Percentiles rank a stretch among this genome's conserved stretches.
These are phyloP conservation scores for Eupithecia exiguata DNA, from an alignment of 2,888 invertebrate species.

Conservation along the genomic window DNA sequence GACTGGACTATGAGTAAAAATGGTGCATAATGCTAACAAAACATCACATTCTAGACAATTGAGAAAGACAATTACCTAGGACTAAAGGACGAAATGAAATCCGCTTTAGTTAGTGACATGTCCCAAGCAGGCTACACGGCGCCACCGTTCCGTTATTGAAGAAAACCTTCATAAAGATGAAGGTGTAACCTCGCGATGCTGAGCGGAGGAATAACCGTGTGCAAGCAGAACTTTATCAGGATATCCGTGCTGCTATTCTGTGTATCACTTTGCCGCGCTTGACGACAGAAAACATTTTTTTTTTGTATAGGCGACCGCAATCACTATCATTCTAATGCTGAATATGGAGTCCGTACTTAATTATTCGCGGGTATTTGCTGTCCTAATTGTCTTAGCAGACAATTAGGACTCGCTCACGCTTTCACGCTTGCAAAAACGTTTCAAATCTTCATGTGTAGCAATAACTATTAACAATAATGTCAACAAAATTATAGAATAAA, in stretches of 20 bases:
- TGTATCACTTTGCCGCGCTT: too few relatives aligned
- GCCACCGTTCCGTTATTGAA: slow-evolving; percentile 67
- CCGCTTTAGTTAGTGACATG: slow-evolving; percentile 40
- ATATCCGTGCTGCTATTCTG: background rate
- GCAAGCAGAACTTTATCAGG: background rate
- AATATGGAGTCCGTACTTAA: too few relatives aligned
- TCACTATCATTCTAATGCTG: too few relatives aligned
- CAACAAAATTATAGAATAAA: too few relatives aligned
- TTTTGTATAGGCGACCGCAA: background rate
- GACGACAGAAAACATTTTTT: background rate
- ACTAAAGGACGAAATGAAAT: background rate
- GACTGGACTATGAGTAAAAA: too few relatives aligned
- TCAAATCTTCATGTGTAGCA: background rate
- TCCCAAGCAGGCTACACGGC: slow-evolving; percentile 45
- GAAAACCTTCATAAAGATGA: slow-evolving; percentile 75
- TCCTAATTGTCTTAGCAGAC: background rate
- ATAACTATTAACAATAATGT: background rate
- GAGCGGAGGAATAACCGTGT: slow-evolving; percentile 12
- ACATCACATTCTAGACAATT: background rate
- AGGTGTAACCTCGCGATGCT: slow-evolving; percentile 51
- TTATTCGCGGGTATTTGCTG: background rate
- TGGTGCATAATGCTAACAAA: background rate
- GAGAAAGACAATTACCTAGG: too few relatives aligned
- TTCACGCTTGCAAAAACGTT: too few relatives aligned
- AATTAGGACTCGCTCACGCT: too few relatives aligned